Evolutionary conservation across 2,888 invertebrate species (phyloP), one percentile per base, ranked within the genome.

Genomic region (Pristionchus arcanus): DNA sequence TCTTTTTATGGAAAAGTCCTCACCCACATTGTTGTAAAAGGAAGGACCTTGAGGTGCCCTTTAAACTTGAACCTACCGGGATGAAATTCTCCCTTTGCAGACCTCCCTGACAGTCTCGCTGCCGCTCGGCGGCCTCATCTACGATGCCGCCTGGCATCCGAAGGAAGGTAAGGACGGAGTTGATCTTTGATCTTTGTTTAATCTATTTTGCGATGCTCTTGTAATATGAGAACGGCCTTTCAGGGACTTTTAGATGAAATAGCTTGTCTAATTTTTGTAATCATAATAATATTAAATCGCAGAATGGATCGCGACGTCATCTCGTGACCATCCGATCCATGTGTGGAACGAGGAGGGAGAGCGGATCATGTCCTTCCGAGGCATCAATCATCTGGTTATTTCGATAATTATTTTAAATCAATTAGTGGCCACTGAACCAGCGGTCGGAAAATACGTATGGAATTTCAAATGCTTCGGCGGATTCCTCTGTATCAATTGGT

Each of bases 371-470:
- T 88, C 88, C 3, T 91, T 87, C 63, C 34, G 77, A 34, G 91
- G 90, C 15, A 91, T 91, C 63, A 91, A 91, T 31, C 91, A 91
- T 89, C 53, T 91, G 83, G 90, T 90, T 7, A 16, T 90, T 42
- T 7, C 1, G 19, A n/a, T 34, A 19, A 13, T 53, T 25, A 59
- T 19, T 28, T n/a, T n/a, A n/a, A n/a, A n/a, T n/a, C n/a, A n/a
- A n/a, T n/a, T n/a, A n/a, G n/a, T n/a, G n/a, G n/a, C n/a, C n/a
- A n/a, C n/a, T n/a, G n/a, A n/a, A n/a, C n/a, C n/a, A n/a, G n/a
- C n/a, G n/a, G n/a, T n/a, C n/a, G n/a, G n/a, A n/a, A n/a, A n/a
- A n/a, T n/a, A n/a, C n/a, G n/a, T n/a, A n/a, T n/a, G n/a, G n/a
- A n/a, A n/a, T n/a, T n/a, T n/a, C n/a, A n/a, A n/a, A n/a, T n/a